Evolutionary conservation across 2,888 invertebrate genomes (phyloP).

Genomic region (Diploptera punctata): DNA sequence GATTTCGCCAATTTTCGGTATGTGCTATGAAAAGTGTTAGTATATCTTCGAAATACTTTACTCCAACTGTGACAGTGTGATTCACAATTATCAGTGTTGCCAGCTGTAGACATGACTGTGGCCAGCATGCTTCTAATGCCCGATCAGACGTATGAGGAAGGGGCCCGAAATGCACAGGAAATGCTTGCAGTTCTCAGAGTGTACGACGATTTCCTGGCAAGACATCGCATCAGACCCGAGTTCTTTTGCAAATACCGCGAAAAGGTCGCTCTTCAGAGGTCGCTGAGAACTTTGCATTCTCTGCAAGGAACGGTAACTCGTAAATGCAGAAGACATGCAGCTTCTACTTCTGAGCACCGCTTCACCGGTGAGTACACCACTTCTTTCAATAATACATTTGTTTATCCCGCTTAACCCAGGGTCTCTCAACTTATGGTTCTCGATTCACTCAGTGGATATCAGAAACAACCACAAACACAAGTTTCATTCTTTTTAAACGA

Average conservation of each 20-base stretch:
- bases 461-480: too few species aligned
- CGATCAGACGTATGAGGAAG: conserved; percentile 80
- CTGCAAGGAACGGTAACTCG: not conserved
- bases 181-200: conserved; percentile 60
- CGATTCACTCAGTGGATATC: too few species aligned
- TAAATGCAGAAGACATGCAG: not conserved
- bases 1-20: too few species aligned
- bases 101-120: conserved; percentile 32
- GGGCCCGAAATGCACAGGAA: conserved; percentile 51
- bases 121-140: conserved; percentile 68
- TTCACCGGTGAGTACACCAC: conserved; percentile 27
- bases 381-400: not conserved
- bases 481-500: too few species aligned
- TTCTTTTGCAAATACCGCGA: conserved; percentile 77
- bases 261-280: conserved; percentile 58
- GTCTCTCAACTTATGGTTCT: too few species aligned
- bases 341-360: conserved; percentile 23
- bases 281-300: conserved; percentile 51
- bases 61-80: too few species aligned
- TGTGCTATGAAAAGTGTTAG: too few species aligned
- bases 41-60: too few species aligned
- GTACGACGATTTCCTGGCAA: conserved; percentile 68
- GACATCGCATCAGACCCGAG: conserved; percentile 74
- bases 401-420: too few species aligned
- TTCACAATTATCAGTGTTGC: too few species aligned